Evolutionary conservation across 2,113 vertebrate species (phyloP).

Genomic region (Percopsis transmontana): DNA sequence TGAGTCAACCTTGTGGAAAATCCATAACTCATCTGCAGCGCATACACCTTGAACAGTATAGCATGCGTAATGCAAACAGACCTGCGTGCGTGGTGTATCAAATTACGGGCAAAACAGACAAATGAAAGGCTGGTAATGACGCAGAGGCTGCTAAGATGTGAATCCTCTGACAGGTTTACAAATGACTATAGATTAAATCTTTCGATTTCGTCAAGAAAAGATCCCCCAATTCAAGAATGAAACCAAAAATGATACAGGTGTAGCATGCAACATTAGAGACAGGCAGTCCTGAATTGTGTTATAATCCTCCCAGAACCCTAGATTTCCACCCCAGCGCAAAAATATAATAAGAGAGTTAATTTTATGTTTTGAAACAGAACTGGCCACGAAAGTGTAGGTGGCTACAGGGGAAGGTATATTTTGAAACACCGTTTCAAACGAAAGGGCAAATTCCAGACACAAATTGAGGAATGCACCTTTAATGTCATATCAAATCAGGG

Average conservation of each 20-base stretch:
- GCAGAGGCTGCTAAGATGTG: not conserved
- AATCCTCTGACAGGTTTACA: not conserved
- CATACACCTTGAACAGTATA: conserved; percentile 35
- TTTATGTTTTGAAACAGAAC: not conserved
- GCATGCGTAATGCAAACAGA: conserved; percentile 38
- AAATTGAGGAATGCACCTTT: not conserved
- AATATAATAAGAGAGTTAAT: no score
- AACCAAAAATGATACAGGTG: not conserved
- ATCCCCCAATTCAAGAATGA: not conserved
- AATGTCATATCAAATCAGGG: conserved; percentile 51
- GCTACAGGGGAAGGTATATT: no score
- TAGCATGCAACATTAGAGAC: not conserved
- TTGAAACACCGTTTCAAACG: no score
- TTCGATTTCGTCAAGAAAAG: not conserved
- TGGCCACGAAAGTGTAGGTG: no score
- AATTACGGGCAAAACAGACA: conserved; percentile 7
- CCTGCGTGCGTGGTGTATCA: conserved; percentile 7
- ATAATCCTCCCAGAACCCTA: not conserved
- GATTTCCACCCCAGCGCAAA: no score
- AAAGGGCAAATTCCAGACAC: no score
- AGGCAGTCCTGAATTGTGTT: not conserved
- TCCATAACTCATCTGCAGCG: conserved; percentile 68
- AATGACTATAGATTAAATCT: not conserved
- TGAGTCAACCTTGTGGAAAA: conserved; percentile 72
- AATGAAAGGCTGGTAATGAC: conserved; percentile 4